A percentile compares a stretch with the other conserved stretches of the same genome.
Conservation (phyloP, 2,888 invertebrate genomes). For the Globia sparganii region DNA sequence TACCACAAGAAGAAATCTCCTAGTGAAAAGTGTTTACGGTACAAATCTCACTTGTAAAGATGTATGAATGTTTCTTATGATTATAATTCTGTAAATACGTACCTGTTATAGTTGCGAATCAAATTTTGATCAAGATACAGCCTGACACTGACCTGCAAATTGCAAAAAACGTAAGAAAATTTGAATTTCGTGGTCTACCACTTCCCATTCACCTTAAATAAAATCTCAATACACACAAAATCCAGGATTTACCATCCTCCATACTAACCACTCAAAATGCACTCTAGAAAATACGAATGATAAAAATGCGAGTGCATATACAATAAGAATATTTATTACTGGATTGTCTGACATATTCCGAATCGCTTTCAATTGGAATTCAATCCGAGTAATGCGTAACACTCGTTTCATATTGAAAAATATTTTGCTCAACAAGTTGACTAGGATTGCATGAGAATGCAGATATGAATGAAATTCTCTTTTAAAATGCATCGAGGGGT, state of each 20-base stretch:
- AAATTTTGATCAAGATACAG: too few species aligned
- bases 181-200: too few species aligned
- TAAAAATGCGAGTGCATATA: slow-evolving; percentile 59
- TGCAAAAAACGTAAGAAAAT: too few species aligned
- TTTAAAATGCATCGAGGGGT: slow-evolving; percentile 26
- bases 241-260: slow-evolving; percentile 12
- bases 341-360: slow-evolving; percentile 66
- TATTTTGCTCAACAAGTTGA: slow-evolving; percentile 70
- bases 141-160: too few species aligned
- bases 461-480: slow-evolving; percentile 56
- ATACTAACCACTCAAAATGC: slow-evolving; percentile 47
- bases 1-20: too few species aligned
- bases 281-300: slow-evolving; percentile 57
- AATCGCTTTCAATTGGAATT: slow-evolving; percentile 69
- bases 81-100: too few species aligned
- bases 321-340: slow-evolving; percentile 66
- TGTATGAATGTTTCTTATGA: too few species aligned
- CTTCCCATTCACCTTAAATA: too few species aligned
- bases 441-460: slow-evolving; percentile 43
- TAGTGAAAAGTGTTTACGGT: too few species aligned
- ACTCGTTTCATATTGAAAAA: slow-evolving; percentile 66
- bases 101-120: too few species aligned
- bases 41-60: too few species aligned
- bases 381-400: slow-evolving; percentile 68
- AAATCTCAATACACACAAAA: slow-evolving; percentile 17